These are phyloP conservation scores for Takifugu rubripes DNA, from an alignment of 2,797 vertebrate species.

Conservation along the genomic window DNA sequence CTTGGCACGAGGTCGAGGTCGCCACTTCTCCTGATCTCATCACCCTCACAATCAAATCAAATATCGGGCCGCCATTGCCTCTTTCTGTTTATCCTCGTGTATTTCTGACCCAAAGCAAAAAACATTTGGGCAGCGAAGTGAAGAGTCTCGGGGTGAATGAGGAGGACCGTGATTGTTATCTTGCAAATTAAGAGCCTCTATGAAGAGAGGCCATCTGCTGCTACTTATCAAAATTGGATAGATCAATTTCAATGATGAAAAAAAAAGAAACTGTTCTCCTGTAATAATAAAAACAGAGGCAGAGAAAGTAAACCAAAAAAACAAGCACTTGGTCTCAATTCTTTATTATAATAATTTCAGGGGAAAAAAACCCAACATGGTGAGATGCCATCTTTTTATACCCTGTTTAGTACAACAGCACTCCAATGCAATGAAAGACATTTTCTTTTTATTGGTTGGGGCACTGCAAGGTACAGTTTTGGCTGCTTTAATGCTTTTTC, in stretches of 20 bases:
- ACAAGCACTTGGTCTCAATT: conserved; percentile 31
- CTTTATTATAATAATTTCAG: conserved; percentile 59
- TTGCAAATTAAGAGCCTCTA: conserved; percentile 54
- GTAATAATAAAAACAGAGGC: conserved; percentile 47
- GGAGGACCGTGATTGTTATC: conserved; percentile 46
- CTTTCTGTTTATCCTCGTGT: conserved; percentile 10
- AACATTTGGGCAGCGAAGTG: conserved; percentile 15
- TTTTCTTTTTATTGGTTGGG: conserved; percentile 34
- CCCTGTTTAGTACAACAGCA: conserved; percentile 24
- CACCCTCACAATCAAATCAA: no score
- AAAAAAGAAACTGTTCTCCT: conserved; percentile 57
- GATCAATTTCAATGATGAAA: conserved; percentile 51
- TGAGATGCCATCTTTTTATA: background rate
- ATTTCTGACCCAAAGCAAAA: conserved; percentile 16
- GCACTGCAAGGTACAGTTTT: conserved; percentile 5
- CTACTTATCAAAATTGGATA: conserved; percentile 51
- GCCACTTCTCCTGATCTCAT: no score
- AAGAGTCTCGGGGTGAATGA: conserved; percentile 31
- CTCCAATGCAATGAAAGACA: conserved; percentile 46
- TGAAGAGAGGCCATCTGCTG: conserved; percentile 60
- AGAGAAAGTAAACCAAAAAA: conserved; percentile 44
- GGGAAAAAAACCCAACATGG: conserved; percentile 13
- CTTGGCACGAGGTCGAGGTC: conserved; percentile 10
- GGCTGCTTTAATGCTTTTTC: background rate
- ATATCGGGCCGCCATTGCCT: background rate